phyloP scores from a whole-genome alignment of 2,888 invertebrate genomes.

The Koerneria pararmatus region DNA sequence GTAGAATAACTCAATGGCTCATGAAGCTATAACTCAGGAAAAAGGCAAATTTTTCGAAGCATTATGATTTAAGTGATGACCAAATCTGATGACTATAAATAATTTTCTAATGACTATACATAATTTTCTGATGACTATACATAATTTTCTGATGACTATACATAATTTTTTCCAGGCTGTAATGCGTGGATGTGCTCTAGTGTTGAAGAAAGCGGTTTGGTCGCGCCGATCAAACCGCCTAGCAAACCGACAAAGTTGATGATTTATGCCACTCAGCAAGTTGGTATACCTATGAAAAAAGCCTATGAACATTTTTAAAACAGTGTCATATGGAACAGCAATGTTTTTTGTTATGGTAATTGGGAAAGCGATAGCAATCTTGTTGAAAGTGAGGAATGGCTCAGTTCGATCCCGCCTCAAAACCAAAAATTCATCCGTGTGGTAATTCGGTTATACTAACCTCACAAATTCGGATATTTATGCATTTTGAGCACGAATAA shows the following conservation, averaged over 20 bases:
- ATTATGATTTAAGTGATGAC: background rate
- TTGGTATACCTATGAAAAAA: background rate
- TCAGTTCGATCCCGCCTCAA: no score
- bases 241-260: constrained; percentile 41
- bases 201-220: constrained; percentile 45
- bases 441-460: no score
- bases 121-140: no score
- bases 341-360: no score
- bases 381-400: no score
- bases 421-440: no score
- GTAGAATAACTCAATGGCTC: no score
- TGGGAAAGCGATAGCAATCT: no score
- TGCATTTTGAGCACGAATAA: no score
- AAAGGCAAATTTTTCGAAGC: background rate
- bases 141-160: background rate
- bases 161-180: constrained; percentile 28
- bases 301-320: background rate
- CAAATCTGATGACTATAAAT: background rate
- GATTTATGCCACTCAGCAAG: constrained; percentile 56
- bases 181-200: constrained; percentile 46
- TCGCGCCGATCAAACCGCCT: constrained; percentile 57
- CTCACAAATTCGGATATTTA: no score
- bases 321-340: no score
- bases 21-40: background rate
- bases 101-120: no score